Evolutionary conservation across 2,888 invertebrate species (phyloP).

Genomic region (Lepidocyrtinus sp.): DNA sequence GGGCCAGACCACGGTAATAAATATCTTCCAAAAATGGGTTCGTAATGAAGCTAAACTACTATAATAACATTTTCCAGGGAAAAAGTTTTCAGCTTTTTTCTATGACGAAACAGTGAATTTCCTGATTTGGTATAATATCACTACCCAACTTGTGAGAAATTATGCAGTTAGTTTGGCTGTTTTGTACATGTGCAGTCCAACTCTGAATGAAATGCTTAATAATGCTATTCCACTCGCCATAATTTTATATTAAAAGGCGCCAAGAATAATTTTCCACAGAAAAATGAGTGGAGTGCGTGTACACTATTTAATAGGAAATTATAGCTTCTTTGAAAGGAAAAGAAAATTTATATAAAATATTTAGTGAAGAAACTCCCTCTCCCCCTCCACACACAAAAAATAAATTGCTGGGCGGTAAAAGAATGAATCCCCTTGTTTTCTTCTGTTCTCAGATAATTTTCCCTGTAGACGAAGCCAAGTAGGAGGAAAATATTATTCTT

Average conservation of each 20-base stretch:
- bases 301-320: background rate
- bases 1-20: too few relatives aligned
- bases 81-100: too few relatives aligned
- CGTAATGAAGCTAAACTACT: too few relatives aligned
- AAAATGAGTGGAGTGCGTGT: background rate
- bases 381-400: constrained; percentile 46
- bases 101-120: too few relatives aligned
- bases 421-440: background rate
- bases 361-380: background rate
- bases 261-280: background rate
- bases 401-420: constrained; percentile 61
- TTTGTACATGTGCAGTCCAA: too few relatives aligned
- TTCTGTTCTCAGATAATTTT: background rate
- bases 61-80: too few relatives aligned
- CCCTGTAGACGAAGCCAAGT: background rate
- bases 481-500: background rate
- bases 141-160: too few relatives aligned
- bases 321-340: background rate
- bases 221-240: background rate
- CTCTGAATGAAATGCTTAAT: too few relatives aligned
- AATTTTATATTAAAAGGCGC: background rate
- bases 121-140: too few relatives aligned
- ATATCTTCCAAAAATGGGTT: too few relatives aligned
- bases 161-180: too few relatives aligned
- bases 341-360: background rate